Evolutionary conservation across 2,797 vertebrate genomes (phyloP).

Genomic region (Cirrhinus mrigala): DNA sequence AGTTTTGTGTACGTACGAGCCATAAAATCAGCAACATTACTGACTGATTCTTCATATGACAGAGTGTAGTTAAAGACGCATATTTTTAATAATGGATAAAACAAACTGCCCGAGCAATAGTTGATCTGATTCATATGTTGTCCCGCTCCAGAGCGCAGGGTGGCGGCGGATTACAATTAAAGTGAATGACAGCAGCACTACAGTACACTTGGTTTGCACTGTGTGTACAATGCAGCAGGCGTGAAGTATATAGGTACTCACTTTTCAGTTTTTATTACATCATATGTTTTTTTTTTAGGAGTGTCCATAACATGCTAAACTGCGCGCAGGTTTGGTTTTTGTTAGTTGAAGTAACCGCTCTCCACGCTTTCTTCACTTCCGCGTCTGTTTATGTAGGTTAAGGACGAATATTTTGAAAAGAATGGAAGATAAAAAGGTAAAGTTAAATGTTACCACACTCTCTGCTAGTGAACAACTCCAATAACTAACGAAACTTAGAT

Average conservation of each 20-base stretch:
- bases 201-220: not conserved
- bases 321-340: not conserved
- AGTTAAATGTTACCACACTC: not conserved
- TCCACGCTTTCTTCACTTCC: not conserved
- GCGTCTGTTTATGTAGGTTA: not conserved
- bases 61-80: not conserved
- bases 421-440: conserved; percentile 36
- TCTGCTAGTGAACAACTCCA: not conserved
- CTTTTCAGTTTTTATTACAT: not conserved
- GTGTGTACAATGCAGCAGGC: not conserved
- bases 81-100: not conserved
- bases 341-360: not conserved
- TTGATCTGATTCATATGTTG: not conserved
- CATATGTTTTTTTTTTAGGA: not conserved
- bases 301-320: not conserved
- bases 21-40: not conserved
- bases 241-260: not conserved
- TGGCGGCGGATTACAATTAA: not conserved
- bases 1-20: not conserved
- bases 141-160: conserved; percentile 25
- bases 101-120: no score
- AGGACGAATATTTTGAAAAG: not conserved
- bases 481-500: not conserved
- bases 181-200: not conserved
- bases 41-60: not conserved